Evolutionary conservation across 2,797 vertebrate genomes (phyloP).

Genomic region (Crenuchus spilurus): DNA sequence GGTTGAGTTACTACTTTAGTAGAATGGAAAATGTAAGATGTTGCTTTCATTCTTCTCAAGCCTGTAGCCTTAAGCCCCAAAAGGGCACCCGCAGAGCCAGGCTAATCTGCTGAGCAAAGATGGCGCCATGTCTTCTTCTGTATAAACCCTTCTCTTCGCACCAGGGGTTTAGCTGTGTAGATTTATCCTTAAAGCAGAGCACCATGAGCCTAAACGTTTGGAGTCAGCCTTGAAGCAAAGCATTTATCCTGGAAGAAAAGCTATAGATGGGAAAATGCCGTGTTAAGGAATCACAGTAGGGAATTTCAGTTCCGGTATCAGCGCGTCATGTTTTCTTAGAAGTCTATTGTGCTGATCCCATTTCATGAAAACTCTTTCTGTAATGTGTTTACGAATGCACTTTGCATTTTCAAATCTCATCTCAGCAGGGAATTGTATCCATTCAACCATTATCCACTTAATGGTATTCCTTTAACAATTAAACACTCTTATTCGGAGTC

Average conservation of each 20-base stretch:
- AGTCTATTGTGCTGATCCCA: background rate
- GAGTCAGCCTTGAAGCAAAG: background rate
- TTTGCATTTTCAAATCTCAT: background rate
- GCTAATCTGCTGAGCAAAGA: slow-evolving; percentile 35
- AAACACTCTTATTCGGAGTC: background rate
- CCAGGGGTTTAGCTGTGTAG: slow-evolving; percentile 1
- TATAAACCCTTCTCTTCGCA: background rate
- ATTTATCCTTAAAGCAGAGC: background rate
- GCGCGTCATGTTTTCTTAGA: background rate
- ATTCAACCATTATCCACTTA: background rate
- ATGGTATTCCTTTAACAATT: background rate
- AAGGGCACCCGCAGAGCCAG: slow-evolving; percentile 1
- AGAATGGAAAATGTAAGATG: slow-evolving; percentile 2
- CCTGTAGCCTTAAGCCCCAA: slow-evolving; percentile 5
- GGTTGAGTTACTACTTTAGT: background rate
- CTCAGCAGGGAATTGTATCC: background rate
- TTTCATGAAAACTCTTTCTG: background rate
- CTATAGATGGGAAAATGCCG: background rate
- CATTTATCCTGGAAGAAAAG: background rate
- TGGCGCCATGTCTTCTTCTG: background rate
- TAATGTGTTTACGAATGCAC: background rate
- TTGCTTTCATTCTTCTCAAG: slow-evolving; percentile 16
- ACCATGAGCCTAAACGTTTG: background rate
- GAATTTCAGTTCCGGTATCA: background rate
- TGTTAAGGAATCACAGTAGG: background rate